Percentiles rank a stretch among this genome's conserved stretches.
Conservation (phyloP, 2,888 invertebrate genomes). For the Eupithecia insigniata region DNA sequence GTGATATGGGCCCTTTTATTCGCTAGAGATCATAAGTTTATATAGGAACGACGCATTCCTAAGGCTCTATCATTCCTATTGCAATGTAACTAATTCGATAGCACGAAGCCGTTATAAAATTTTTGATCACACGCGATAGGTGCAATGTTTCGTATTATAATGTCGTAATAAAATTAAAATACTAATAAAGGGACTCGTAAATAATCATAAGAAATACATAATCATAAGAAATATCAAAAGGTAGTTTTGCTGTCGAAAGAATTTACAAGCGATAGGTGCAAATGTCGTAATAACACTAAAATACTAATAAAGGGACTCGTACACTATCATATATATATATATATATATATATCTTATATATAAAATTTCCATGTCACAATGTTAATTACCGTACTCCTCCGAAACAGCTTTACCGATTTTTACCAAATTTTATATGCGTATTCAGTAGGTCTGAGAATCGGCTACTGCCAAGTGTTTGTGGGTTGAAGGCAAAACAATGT, state of each 20-base stretch:
- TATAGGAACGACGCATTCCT: neutral
- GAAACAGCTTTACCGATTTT: too few species aligned
- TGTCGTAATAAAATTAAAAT: neutral
- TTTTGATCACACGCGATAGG: conserved; percentile 6
- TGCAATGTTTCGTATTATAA: neutral
- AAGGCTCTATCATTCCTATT: neutral
- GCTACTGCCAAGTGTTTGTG: too few species aligned
- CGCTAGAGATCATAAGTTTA: neutral
- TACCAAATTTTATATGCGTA: too few species aligned
- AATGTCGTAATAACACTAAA: too few species aligned
- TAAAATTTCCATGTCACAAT: too few species aligned
- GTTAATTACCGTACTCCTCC: too few species aligned
- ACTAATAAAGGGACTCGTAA: neutral
- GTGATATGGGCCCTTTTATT: neutral
- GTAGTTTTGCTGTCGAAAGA: neutral
- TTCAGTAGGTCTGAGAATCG: too few species aligned
- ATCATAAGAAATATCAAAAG: neutral
- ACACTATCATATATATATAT: too few species aligned
- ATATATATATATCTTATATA: too few species aligned
- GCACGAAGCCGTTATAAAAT: conserved; percentile 25
- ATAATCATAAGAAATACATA: neutral
- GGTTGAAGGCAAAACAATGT: too few species aligned
- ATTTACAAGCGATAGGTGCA: too few species aligned
- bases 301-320: too few species aligned
- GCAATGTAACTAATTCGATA: conserved; percentile 17